Base-by-base conservation (phyloP, 2,888 invertebrate species). In the Eupithecia centaureata region DNA sequence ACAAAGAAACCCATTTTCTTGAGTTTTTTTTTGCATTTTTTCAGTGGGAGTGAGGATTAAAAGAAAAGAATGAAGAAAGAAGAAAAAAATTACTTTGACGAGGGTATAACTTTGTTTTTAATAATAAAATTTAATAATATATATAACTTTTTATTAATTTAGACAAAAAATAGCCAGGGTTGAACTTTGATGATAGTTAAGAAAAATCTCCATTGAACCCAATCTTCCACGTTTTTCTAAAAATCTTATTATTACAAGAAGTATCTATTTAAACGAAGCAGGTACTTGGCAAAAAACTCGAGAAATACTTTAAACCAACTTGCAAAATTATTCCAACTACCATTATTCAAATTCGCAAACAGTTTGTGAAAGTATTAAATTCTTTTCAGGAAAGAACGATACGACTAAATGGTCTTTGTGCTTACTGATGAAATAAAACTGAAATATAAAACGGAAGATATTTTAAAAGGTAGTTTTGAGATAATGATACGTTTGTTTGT, bases 291-390 rank as follows among this genome's bases (percentile, higher is more conserved):
- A 56, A 57, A 30, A 33, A 12, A 22, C 27, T 27, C 27, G 0
- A 52, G 1, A 27, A 52, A 52, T 52, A 32, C 57, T 4, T 32
- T 51, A 15, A 28, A 62, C 62, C 65, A 71, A 70, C 68, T 74
- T 65, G 70, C 66, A 66, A 74, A 73, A 72, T 73, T 74, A 73
- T 73, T 61, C 28, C 56, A 13, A 65, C 51, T 66, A 71, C 72
- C 76, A 74, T 76, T 76, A 76, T 76, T 76, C 74, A 76, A 76
- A 76, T 76, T 76, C 58, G 66, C 71, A 68, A 72, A 71, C 74
- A 73, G 74, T 65, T 73, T 71, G 74, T 38, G 65, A 59, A 71
- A 70, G 76, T 73, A 76, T 76, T 76, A 76, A 76, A 74, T 74
- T 74, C 74, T 73, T 76, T 71, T 76, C 72, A 74, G 71, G 65